phyloP scores from a whole-genome alignment of 1,140 invertebrate species.

The Papilio polytes region DNA sequence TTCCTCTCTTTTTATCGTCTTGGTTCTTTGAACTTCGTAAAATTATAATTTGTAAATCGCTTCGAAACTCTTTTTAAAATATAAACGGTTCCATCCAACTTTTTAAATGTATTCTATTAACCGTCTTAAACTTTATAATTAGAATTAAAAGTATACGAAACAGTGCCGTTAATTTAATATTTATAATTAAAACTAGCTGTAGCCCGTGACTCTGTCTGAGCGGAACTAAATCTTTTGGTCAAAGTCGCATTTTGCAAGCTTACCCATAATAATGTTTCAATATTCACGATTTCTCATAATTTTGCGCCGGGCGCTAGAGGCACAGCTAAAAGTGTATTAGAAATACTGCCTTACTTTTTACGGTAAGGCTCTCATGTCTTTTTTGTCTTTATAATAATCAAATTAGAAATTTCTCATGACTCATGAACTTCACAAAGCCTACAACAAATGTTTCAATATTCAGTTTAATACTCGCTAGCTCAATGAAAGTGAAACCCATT shows the following conservation, averaged over 20 bases:
- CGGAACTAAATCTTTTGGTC: too few species aligned
- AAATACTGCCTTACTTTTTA: too few species aligned
- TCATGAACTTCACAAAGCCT: background rate
- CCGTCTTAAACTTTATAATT: background rate
- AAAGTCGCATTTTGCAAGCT: too few species aligned
- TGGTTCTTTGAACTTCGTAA: slow-evolving; percentile 5
- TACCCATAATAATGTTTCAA: too few species aligned
- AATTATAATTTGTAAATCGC: background rate
- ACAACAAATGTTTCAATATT: background rate
- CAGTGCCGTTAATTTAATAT: too few species aligned
- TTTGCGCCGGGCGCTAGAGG: too few species aligned
- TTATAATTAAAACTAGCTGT: too few species aligned
- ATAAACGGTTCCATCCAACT: slow-evolving; percentile 28
- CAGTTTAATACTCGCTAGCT: background rate
- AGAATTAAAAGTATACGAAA: background rate
- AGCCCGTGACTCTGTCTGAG: too few species aligned
- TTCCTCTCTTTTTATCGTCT: background rate
- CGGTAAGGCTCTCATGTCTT: background rate
- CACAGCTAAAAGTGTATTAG: too few species aligned
- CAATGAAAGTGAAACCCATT: slow-evolving; percentile 35
- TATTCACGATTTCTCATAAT: too few species aligned
- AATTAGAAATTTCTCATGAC: background rate
- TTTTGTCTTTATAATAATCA: background rate
- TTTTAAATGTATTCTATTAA: slow-evolving; percentile 16
- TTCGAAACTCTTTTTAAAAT: background rate